Percentiles rank a stretch among this genome's conserved stretches.
phyloP scores from a whole-genome alignment of 2,113 vertebrate genomes.

The Vombatus ursinus region DNA sequence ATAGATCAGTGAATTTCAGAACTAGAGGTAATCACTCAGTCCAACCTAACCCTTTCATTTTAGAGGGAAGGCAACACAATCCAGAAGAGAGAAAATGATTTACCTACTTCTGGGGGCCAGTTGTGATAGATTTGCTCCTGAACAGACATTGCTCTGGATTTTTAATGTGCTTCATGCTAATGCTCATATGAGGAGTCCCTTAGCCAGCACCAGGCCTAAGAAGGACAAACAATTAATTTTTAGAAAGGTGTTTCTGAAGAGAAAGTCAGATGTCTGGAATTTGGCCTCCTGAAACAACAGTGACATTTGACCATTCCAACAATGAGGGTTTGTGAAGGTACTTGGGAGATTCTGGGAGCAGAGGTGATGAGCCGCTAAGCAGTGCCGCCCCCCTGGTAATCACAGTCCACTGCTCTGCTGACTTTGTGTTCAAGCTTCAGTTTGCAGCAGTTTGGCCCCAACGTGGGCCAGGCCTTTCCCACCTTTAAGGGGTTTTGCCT shows the following conservation, averaged over 20 bases:
- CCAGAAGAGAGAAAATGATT: neutral
- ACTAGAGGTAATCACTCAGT: neutral
- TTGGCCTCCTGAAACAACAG: conserved; percentile 67
- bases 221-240: conserved; percentile 43
- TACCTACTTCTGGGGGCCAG: neutral
- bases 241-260: conserved; percentile 13
- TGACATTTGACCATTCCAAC: conserved; percentile 61
- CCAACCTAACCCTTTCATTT: neutral
- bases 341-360: neutral
- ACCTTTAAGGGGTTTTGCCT: conserved; percentile 29
- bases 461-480: conserved; percentile 39
- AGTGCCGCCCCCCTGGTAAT: conserved; percentile 48
- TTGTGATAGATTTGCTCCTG: neutral
- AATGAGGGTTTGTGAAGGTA: neutral
- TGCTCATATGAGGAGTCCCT: conserved; percentile 41
- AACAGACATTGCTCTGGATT: neutral
- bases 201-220: conserved; percentile 21
- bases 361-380: conserved; percentile 12
- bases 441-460: conserved; percentile 59
- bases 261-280: conserved; percentile 50
- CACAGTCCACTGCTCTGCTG: conserved; percentile 32
- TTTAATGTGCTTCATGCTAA: neutral
- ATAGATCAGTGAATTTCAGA: neutral
- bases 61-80: neutral
- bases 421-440: conserved; percentile 26